Evolutionary conservation across 2,888 invertebrate species (phyloP), one percentile per base, ranked within the genome.

Genomic region (Pimpla rufipes): DNA sequence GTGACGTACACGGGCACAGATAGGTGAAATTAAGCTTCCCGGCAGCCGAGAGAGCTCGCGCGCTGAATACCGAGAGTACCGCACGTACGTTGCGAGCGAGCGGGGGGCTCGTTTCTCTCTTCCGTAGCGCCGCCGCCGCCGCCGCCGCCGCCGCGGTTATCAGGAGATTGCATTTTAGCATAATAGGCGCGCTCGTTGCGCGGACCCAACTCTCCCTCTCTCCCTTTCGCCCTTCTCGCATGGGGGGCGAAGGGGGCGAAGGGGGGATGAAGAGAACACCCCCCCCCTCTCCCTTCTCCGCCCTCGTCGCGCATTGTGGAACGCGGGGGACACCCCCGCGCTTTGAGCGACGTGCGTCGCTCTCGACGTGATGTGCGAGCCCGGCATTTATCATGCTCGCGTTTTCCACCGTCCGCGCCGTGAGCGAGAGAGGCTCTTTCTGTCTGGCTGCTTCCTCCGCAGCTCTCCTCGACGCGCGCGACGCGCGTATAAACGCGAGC

Each of bases 161-260:
- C 89, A 86, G 89, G 87, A 90, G 90, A 90, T 90, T 90, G 90
- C 88, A 88, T 89, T 90, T 90, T 88, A 89, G 89, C 89, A 90
- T 90, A 90, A 90, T 90, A 85, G 90, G 82, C 81, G 83, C 84
- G 83, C 78, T 85, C 81, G 77, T 77, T 86, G n/a, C 85, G 81
- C 86, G 87, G 86, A 87, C 71, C 86, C 83, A 84, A 87, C 47
- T 47, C 23, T 3, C 23, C 18, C 40, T 37, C 40, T 57, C 37
- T 40, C 18, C 67, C 52, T 70, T 50, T 11, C 45, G 35, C 18
- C 23, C 40, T 16, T 59, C 55, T 8, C 52, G 11, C 11, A 47
- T 29, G n/a, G n/a, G n/a, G n/a, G n/a, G n/a, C n/a, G n/a, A n/a
- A n/a, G n/a, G n/a, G n/a, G n/a, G n/a, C n/a, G n/a, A n/a, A n/a